These are phyloP conservation scores for Tragulus kanchil DNA, from an alignment of 2,113 vertebrate species.

Conservation along the genomic window DNA sequence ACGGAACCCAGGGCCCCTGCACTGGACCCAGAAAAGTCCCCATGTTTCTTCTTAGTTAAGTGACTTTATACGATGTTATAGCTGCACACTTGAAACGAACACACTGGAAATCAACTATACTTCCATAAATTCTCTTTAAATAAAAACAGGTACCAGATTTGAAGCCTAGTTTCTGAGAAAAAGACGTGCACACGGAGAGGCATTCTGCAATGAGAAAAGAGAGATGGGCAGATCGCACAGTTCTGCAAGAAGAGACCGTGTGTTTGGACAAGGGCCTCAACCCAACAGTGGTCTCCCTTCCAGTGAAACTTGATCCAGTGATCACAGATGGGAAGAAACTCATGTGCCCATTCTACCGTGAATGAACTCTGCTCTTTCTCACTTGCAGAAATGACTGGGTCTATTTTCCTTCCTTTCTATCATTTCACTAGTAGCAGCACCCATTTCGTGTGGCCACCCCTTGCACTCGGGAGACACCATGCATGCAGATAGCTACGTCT, in stretches of 20 bases:
- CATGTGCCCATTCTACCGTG: neutral
- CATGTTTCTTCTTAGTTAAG: neutral
- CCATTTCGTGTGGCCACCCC: fast-evolving
- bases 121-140: neutral
- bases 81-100: neutral
- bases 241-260: neutral
- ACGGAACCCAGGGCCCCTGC: neutral
- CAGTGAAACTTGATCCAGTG: neutral
- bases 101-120: neutral
- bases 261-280: neutral
- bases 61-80: neutral
- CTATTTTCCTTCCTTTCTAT: neutral
- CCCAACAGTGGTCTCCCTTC: neutral
- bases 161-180: neutral
- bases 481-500: neutral
- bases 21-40: neutral
- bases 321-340: neutral
- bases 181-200: too few relatives aligned
- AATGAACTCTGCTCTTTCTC: neutral
- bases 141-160: neutral
- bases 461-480: fast-evolving
- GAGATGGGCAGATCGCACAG: fast-evolving
- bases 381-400: too few relatives aligned
- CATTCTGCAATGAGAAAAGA: fast-evolving
- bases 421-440: neutral